Conservation (phyloP, 2,113 vertebrate species). For the Ibidorhyncha struthersii region DNA sequence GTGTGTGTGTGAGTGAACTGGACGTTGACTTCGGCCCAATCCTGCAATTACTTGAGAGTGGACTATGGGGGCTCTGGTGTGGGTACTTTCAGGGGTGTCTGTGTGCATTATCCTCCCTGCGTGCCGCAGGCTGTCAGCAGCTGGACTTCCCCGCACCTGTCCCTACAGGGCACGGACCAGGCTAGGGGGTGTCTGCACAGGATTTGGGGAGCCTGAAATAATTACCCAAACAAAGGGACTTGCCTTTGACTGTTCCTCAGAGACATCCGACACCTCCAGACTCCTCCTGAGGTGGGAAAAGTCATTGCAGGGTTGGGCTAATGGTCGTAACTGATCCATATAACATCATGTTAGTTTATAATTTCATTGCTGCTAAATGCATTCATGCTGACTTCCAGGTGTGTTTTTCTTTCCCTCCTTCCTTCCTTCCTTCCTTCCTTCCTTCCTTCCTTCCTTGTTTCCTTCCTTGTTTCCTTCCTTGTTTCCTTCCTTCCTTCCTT, state of each 20-base stretch:
- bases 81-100: not conserved
- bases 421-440: not conserved
- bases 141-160: not conserved
- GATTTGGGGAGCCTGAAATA: not conserved
- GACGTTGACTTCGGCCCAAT: slow-evolving; percentile 5
- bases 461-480: too few species aligned
- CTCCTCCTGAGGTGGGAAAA: not conserved
- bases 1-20: not conserved
- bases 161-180: not conserved
- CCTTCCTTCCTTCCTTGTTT: too few species aligned
- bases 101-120: not conserved
- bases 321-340: not conserved
- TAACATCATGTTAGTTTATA: not conserved
- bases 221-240: not conserved
- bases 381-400: slow-evolving; percentile 49
- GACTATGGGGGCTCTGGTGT: not conserved
- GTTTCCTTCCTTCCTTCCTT: too few species aligned
- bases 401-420: not conserved
- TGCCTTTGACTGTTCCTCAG: not conserved
- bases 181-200: not conserved
- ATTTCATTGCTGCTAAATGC: slow-evolving; percentile 43
- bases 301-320: slow-evolving; percentile 49
- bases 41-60: slow-evolving; percentile 5
- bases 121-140: not conserved
- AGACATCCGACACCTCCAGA: not conserved